A percentile compares a stretch with the other conserved stretches of the same genome.
Conservation (phyloP, 1,140 invertebrate genomes). For the Drosophila subpulchrella region DNA sequence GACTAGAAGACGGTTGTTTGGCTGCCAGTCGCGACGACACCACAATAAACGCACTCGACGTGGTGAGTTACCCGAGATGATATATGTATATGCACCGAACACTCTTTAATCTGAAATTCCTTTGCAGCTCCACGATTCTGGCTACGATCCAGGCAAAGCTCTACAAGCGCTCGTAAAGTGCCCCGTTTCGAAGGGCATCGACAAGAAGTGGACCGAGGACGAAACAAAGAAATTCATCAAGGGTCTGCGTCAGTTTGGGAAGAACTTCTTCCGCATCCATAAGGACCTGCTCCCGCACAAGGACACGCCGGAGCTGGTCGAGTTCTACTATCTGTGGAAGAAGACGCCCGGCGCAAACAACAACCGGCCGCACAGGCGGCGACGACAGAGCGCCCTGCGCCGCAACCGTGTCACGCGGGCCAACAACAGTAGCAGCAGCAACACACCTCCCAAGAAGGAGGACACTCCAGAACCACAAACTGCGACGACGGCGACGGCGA, state of each 20-base stretch:
- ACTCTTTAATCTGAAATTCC: conserved; percentile 7
- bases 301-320: conserved; percentile 98
- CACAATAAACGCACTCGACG: conserved; percentile 98
- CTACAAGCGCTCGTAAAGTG: conserved; percentile 98
- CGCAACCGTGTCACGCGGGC: conserved; percentile 93
- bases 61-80: conserved; percentile 86
- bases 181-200: conserved; percentile 97
- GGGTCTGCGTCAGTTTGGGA: conserved; percentile 98
- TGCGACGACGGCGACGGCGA: conserved; percentile 81
- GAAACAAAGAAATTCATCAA: conserved; percentile 99
- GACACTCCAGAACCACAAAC: conserved; percentile 84
- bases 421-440: conserved; percentile 68
- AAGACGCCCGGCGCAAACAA: conserved; percentile 99
- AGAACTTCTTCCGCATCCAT: conserved; percentile 99
- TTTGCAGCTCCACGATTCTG: conserved; percentile 93
- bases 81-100: background rate
- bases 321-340: conserved; percentile 99
- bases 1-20: conserved; percentile 97
- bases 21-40: conserved; percentile 98
- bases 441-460: conserved; percentile 85
- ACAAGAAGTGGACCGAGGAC: conserved; percentile 99
- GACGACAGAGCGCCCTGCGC: conserved; percentile 94
- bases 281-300: conserved; percentile 98
- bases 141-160: conserved; percentile 97
- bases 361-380: conserved; percentile 95